Evolutionary conservation across 2,888 invertebrate genomes (phyloP), one percentile per base, ranked within the genome.

Genomic region (Drosophila robusta): DNA sequence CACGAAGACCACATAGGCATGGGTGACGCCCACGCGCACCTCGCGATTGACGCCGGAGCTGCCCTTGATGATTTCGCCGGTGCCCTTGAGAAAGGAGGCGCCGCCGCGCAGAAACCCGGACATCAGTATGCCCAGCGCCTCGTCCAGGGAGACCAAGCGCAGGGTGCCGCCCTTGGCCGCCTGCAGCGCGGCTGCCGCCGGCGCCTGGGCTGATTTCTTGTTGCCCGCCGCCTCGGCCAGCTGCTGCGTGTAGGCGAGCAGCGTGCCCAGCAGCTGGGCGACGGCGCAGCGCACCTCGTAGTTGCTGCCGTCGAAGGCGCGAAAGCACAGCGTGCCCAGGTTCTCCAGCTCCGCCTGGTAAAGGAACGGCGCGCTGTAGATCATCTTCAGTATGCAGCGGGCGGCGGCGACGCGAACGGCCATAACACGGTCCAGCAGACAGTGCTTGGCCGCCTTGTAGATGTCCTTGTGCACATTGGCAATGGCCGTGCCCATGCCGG

Each of bases 21-120:
- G 98, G 4, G 99, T 98, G 0, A 99, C 97, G 66, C 99, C 99
- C 63, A 99, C 98, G 77, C 99, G 94, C 58, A 99, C 97, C 94
- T 99, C 99, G 71, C 98, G 94, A 91, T 98, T 98, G 0, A 99
- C 97, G 8, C 97, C 96, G 0, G 97, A 97, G 75, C 96, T 96
- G 4, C 98, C 98, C 93, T 98, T 98, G 78, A 99, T 98, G 90
- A 98, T 98, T 93, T 99, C 98, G 1, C 96, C 96, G 12, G 96
- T 96, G 18, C 97, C 97, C 92, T 98, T 98, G 24, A 99, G 93
- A 91, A 99, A 98, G 0, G 98, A 97, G 2, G 96, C 97, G 12
- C 99, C 98, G 0, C 99, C 99, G 67, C 98, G 94, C 4, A 99
- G 92, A 93, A 99, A 99, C 9, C 98, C 99, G 0, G 97, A 96